Base-by-base conservation (phyloP, 2,797 vertebrate species). In the Enteromius anoplus region DNA sequence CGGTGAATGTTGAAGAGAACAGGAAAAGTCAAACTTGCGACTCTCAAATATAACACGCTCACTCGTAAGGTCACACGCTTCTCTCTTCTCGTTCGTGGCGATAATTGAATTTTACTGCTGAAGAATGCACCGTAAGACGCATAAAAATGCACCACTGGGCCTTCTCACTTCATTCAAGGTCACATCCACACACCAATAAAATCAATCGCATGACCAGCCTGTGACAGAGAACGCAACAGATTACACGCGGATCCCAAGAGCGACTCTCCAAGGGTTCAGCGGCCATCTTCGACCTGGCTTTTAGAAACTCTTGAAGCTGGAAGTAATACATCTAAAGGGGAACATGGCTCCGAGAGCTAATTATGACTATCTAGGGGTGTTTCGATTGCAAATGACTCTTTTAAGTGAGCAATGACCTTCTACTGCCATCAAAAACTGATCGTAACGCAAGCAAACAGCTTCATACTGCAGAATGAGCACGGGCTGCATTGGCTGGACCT, bases 121-220 rank as follows among this genome's bases (percentile, higher is more conserved):
- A 68, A 82, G 49, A 75, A 81, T 26, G 60, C 32, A 4, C 51
- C 58, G 45, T 75, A 75, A 75, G 81, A 49, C 19, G 51, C 66
- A 77, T 73, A 71, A 81, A 42, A 80, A 80, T 68, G 51, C 49
- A 76, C 32, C 17, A 23, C 1, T 4, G 8, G 32, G 64, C 37
- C 58, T 76, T 32, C n/a, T 47, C 34, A 37, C 23, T 77, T 83
- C 70, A 37, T 72, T 75, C 82, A 84, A 76, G 85, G 85, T 86
- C 82, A 66, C 14, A 14, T 66, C 47, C 66, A 1, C 65, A 34
- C 65, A 55, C 71, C 82, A 68, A 65, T 81, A 66, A 71, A 83
- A 81, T 29, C 81, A 83, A 42, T 64, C 19, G 12, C 21, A 17
- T 47, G 40, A 51, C 29, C 37, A 19, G 42, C 5, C 26, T 51